Evolutionary conservation across 2,113 vertebrate genomes (phyloP).

Genomic region (Salvelinus alpinus): DNA sequence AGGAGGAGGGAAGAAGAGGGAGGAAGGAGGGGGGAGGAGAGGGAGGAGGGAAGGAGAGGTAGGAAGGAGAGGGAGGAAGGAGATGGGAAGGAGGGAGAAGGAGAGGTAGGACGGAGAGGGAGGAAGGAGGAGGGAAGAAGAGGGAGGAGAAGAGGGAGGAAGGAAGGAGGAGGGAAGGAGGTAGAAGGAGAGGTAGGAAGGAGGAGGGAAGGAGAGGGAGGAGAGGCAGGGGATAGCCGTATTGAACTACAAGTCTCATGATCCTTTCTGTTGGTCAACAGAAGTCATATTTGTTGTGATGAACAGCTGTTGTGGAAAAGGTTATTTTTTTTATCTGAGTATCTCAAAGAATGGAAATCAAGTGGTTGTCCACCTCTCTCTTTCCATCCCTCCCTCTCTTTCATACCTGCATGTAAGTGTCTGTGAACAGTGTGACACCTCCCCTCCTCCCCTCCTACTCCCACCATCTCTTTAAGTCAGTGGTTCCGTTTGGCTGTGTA

Average conservation of each 20-base stretch:
- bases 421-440: constrained; percentile 3
- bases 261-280: neutral
- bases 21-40: no score
- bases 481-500: constrained; percentile 42
- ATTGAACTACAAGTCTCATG: neutral
- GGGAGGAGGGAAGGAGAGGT: no score
- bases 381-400: neutral
- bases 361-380: neutral
- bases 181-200: constrained; percentile 38
- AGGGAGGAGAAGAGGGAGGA: constrained; percentile 23
- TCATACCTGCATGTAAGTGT: no score
- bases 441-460: constrained; percentile 3
- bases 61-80: no score
- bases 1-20: no score
- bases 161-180: constrained; percentile 34
- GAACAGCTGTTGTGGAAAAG: neutral
- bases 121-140: constrained; percentile 33
- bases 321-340: neutral
- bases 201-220: constrained; percentile 37
- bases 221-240: neutral
- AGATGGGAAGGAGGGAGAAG: no score
- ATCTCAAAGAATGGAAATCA: neutral
- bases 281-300: neutral
- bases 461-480: constrained; percentile 9
- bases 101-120: constrained; percentile 20